Base-by-base conservation (phyloP, 2,113 vertebrate species). In the Lanius ludovicianus region DNA sequence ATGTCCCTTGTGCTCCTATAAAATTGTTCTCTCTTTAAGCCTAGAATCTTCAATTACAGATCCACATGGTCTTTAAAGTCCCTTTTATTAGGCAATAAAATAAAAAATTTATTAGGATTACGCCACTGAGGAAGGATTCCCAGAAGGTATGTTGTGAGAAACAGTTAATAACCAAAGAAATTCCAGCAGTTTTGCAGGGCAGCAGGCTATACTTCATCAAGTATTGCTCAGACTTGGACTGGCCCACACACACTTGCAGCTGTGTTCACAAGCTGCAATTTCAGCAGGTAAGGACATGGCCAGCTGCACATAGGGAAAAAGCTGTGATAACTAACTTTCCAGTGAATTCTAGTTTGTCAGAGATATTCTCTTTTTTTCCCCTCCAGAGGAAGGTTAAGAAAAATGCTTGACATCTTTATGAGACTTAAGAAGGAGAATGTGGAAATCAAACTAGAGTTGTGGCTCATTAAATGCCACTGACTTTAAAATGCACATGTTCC, bases 61-160 rank as follows among this genome's bases (percentile, higher is more conserved):
- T 64, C 53, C 83, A 78, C 87, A 84, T 86, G 75, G 88, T 95
- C 74, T 96, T 90, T 84, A 81, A 95, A 82, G 77, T 95, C 79
- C 30, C 93, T 92, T 91, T 97, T 95, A 93, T 96, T 89, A 89
- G 74, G 85, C 74, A 96, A 94, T 89, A 97, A 95, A 95, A 96
- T 96, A 65, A 96, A 98, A 93, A 74, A 91, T 87, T 63, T 91
- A 78, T 95, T 77, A 86, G 39, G 23, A 64, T 64, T 78, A 84
- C 70, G 56, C 44, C 74, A 84, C 39, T 17, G 49, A 90, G 44
- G 57, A 47, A 93, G 44, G 68, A 75, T 64, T 93, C 79, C 73
- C 88, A 88, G 82, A 88, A 92, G 75, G 78, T 25, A 10, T 7
- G 31, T 62, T 63, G 60, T 84, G 56, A 92, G 83, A 87, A 90